Base-by-base conservation (phyloP, 1,140 invertebrate species). In the Neotoxoptera formosana region DNA sequence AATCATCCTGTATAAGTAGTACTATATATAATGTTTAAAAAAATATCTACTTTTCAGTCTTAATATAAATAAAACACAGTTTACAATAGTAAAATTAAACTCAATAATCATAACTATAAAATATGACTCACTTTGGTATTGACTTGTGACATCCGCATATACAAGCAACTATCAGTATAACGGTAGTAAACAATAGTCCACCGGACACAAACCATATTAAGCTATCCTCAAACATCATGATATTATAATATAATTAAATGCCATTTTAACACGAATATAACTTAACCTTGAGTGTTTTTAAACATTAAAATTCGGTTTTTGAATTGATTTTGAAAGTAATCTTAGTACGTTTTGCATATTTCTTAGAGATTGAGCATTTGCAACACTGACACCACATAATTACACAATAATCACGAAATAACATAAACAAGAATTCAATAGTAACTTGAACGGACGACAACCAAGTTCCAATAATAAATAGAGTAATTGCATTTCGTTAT, bases 61-160 rank as follows among this genome's bases (percentile, higher is more conserved):
- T 53, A n/a, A 88, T 88, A 48, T 34, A n/a, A 51, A 87, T 88
- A 90, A 89, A 90, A 90, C 30, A 45, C 11, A 56, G 25, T 17
- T 30, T 60, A 76, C 25, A 41, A 36, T 21, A 48, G 20, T 11
- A 51, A 92, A 20, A 76, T 47, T 14, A 48, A 92, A 47, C 21
- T 9, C 2, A 91, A 81, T n/a, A 67, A 81, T 92, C 8, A 53
- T 91, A 83, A 86, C 34, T 36, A 94, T n/a, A 88, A 86, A 89
- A 90, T 30, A 60, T 36, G n/a, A 93, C 94, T 94, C 94, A 95
- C 94, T 94, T 95, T 21, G 94, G 94, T 45, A 94, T 93, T 88
- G 93, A 94, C 84, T 94, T 95, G 41, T 94, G 93, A 90, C 94
- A 95, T n/a, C 94, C 94, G 88, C 94, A 95, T 41, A 95, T 93